phyloP scores from a whole-genome alignment of 2,113 vertebrate genomes.

The Pteropus alecto region DNA sequence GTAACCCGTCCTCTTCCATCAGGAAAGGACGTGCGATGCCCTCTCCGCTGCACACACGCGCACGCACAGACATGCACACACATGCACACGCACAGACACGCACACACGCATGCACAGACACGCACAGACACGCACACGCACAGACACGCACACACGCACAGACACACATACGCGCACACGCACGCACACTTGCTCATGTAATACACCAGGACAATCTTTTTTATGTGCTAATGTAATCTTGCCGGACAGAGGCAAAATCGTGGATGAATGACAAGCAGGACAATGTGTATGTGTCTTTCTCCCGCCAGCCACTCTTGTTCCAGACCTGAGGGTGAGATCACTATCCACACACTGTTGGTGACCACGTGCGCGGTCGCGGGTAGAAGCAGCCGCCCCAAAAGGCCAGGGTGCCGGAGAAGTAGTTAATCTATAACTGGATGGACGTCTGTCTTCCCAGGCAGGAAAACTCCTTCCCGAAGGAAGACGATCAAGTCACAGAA shows the following conservation, averaged over 20 bases:
- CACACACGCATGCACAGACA: neutral
- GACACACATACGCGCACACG: no score
- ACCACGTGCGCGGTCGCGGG: neutral
- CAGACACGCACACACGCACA: neutral
- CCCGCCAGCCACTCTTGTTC: neutral
- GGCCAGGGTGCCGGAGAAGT: no score
- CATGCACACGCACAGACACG: neutral
- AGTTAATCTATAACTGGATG: neutral
- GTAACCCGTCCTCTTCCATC: neutral
- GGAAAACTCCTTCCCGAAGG: neutral
- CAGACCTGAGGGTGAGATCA: neutral
- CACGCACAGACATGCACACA: no score
- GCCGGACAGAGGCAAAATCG: neutral
- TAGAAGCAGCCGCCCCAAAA: neutral
- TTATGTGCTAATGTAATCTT: neutral
- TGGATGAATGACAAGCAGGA: neutral
- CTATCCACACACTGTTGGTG: fast-evolving
- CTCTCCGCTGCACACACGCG: neutral
- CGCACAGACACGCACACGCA: neutral
- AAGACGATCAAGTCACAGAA: neutral
- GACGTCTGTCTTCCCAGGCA: neutral
- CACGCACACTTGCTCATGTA: no score
- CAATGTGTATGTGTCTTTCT: neutral
- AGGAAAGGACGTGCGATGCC: no score
- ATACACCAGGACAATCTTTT: no score